These are phyloP conservation scores for Ceratosolen solmsi DNA, from an alignment of 1,140 invertebrate genomes.

Conservation along the genomic window DNA sequence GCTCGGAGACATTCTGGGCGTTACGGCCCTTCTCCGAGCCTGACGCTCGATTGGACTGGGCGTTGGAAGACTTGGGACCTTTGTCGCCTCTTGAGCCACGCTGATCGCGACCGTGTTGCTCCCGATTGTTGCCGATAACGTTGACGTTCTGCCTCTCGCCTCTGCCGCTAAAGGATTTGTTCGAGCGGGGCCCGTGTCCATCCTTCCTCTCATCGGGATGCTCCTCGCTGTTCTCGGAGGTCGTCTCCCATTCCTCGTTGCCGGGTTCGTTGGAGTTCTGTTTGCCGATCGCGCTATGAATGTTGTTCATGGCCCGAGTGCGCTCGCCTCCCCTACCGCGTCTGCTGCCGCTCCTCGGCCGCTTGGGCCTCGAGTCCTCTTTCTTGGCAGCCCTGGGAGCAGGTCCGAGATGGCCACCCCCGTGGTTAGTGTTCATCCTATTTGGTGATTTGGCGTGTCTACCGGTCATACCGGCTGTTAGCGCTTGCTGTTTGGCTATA, in stretches of 20 bases:
- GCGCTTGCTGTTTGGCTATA: constrained; percentile 79
- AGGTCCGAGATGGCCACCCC: constrained; percentile 17
- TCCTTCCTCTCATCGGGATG: constrained; percentile 70
- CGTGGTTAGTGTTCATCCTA: constrained; percentile 56
- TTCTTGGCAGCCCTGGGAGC: constrained; percentile 58
- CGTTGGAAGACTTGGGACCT: constrained; percentile 61
- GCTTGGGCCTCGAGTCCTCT: constrained; percentile 65
- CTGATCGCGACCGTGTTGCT: constrained; percentile 53
- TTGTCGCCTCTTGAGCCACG: constrained; percentile 22
- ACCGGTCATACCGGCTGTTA: constrained; percentile 79
- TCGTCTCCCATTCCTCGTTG: constrained; percentile 81
- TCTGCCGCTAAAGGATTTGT: constrained; percentile 60
- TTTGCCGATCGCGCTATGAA: constrained; percentile 55
- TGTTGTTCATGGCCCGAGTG: constrained; percentile 34
- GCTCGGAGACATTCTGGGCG: constrained; percentile 59
- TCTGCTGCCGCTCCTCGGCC: constrained; percentile 67
- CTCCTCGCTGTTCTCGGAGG: constrained; percentile 80
- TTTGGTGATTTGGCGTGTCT: constrained; percentile 68
- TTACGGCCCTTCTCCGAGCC: constrained; percentile 68
- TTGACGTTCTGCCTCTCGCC: constrained; percentile 48
- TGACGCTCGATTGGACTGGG: constrained; percentile 57
- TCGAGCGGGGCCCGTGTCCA: constrained; percentile 62
- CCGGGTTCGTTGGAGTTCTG: constrained; percentile 69
- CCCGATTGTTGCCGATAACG: constrained; percentile 47
- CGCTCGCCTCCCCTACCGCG: constrained; percentile 50